Evolutionary conservation across 64 coral and sea anemone species (phyloP).

Genomic region (Platygyra sinensis): DNA sequence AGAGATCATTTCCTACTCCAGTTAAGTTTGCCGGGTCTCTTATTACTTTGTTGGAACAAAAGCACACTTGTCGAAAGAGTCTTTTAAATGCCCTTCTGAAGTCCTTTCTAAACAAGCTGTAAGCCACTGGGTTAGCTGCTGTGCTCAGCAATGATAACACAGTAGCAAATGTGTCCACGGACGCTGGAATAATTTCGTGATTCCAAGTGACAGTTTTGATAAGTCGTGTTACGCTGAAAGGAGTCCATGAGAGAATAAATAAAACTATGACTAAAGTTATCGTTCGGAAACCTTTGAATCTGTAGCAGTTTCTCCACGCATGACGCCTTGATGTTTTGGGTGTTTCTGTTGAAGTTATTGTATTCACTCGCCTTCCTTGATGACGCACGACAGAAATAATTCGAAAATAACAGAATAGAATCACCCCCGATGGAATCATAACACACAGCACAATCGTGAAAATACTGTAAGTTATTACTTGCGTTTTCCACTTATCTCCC

Average conservation of each 20-base stretch:
- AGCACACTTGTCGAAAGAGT: conserved; percentile 44
- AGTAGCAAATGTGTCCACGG: conserved; percentile 59
- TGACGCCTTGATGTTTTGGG: background rate
- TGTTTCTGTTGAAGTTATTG: background rate
- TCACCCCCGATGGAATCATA: conserved; percentile 44
- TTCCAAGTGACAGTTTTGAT: conserved; percentile 64
- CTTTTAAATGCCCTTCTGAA: conserved; percentile 70
- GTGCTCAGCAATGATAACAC: conserved; percentile 70
- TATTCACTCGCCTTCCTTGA: conserved; percentile 46
- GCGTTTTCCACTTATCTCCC: conserved; percentile 74
- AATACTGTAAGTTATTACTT: conserved; percentile 50
- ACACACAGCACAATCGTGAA: conserved; percentile 54
- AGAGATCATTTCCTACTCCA: no score
- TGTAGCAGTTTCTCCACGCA: conserved; percentile 39
- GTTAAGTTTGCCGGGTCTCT: background rate
- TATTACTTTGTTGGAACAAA: background rate
- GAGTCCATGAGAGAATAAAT: conserved; percentile 68
- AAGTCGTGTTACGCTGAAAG: conserved; percentile 63
- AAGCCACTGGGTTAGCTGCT: conserved; percentile 61
- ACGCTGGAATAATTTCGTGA: conserved; percentile 57
- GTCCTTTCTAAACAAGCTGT: conserved; percentile 70
- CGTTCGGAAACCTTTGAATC: conserved; percentile 64
- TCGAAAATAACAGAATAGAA: conserved; percentile 66
- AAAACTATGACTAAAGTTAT: conserved; percentile 50
- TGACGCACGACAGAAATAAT: conserved; percentile 58